phyloP scores from a whole-genome alignment of 2,113 vertebrate genomes.

The Dunckerocampus dactyliophorus region DNA sequence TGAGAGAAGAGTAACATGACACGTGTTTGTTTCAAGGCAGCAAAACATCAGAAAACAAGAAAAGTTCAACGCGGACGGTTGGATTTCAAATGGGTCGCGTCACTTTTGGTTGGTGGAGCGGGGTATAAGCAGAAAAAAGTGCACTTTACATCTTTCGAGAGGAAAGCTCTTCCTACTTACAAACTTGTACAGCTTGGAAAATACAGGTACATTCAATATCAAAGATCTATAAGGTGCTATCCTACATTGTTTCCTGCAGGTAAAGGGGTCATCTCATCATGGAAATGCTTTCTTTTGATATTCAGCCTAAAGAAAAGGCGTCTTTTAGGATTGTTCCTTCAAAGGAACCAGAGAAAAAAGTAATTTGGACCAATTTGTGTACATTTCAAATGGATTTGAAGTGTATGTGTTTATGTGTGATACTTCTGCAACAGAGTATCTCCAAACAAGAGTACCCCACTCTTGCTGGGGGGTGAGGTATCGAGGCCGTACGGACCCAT shows the following conservation, averaged over 20 bases:
- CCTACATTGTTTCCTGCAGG: constrained; percentile 60
- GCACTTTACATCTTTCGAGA: constrained; percentile 74
- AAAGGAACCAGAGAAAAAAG: background rate
- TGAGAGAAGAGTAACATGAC: background rate
- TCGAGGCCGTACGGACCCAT: constrained; percentile 28
- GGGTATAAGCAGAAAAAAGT: constrained; percentile 69
- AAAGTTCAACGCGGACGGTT: constrained; percentile 46
- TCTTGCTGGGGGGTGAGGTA: constrained; percentile 46
- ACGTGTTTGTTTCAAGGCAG: constrained; percentile 24
- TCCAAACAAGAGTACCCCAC: constrained; percentile 15
- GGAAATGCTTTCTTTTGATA: constrained; percentile 65
- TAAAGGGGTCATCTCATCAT: constrained; percentile 47
- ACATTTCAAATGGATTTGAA: background rate
- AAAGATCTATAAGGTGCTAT: constrained; percentile 84
- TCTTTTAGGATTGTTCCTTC: no score
- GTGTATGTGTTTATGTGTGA: constrained; percentile 1
- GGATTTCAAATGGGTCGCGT: constrained; percentile 45
- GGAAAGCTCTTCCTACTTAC: constrained; percentile 66
- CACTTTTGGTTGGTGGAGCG: constrained; percentile 16
- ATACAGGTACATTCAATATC: constrained; percentile 73
- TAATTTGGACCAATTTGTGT: background rate
- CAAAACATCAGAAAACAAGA: constrained; percentile 36
- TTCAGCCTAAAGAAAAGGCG: constrained; percentile 19
- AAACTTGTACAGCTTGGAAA: constrained; percentile 68
- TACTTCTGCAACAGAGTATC: constrained; percentile 5